These are phyloP conservation scores for Echinarachnius parma DNA, from an alignment of 53 echinoderm and acorn worm genomes.

Conservation along the genomic window DNA sequence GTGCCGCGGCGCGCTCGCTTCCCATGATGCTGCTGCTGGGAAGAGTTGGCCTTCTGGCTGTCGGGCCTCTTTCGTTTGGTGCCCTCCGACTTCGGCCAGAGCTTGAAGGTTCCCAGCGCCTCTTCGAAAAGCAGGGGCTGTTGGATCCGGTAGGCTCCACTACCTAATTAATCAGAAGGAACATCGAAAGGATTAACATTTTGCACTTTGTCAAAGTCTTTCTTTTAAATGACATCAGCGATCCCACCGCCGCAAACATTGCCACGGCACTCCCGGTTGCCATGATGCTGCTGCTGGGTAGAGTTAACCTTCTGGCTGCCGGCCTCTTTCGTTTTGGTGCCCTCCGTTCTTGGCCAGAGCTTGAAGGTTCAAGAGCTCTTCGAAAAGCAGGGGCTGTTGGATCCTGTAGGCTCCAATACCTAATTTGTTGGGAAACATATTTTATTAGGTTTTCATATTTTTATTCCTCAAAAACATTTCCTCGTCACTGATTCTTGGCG, in stretches of 20 bases:
- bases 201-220: no score
- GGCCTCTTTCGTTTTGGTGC: slow-evolving; percentile 48
- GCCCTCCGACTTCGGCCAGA: slow-evolving; percentile 56
- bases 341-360: slow-evolving; percentile 58
- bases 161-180: no score
- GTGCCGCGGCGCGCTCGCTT: slow-evolving; percentile 33
- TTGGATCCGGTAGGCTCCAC: no score
- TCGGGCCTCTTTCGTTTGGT: slow-evolving; percentile 55
- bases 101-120: slow-evolving; percentile 73
- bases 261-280: slow-evolving; percentile 23
- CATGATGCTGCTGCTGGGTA: slow-evolving; percentile 20
- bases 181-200: no score
- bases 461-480: no score
- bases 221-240: no score
- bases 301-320: no score
- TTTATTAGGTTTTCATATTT: no score
- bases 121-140: slow-evolving; percentile 90
- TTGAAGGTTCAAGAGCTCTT: slow-evolving; percentile 78
- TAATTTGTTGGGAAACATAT: no score
- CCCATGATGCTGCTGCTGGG: slow-evolving; percentile 19
- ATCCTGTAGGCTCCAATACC: no score
- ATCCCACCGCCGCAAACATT: neutral
- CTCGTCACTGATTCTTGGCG: no score
- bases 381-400: slow-evolving; percentile 84
- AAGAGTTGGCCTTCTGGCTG: no score